Evolutionary conservation across 1,140 invertebrate species (phyloP).

Genomic region (Acarapis woodi): DNA sequence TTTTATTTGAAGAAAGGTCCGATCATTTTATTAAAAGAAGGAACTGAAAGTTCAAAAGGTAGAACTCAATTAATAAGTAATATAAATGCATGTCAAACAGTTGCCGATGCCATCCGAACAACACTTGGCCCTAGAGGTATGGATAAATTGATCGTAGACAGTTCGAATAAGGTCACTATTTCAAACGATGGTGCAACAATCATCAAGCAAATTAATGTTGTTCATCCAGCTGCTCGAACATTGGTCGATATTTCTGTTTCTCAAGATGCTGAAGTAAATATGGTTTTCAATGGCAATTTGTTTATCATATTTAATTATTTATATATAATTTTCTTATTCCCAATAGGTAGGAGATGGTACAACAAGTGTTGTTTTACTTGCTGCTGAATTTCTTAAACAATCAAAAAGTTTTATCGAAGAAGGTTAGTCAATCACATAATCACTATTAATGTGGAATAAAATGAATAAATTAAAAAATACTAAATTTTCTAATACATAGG

Average conservation of each 20-base stretch:
- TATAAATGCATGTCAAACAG: conserved; percentile 92
- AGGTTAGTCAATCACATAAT: conserved; percentile 76
- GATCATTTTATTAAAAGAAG: conserved; percentile 90
- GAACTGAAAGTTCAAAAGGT: conserved; percentile 83
- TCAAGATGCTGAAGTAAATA: conserved; percentile 75
- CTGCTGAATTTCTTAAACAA: conserved; percentile 82
- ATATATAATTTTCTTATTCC: not conserved
- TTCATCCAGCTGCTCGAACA: conserved; percentile 90
- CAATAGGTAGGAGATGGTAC: conserved; percentile 97
- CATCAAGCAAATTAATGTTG: conserved; percentile 79
- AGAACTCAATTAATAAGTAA: conserved; percentile 87
- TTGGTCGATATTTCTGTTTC: conserved; percentile 96
- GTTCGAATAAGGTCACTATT: conserved; percentile 39
- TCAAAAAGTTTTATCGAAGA: conserved; percentile 87
- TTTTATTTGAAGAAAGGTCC: conserved; percentile 42
- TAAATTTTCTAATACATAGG: conserved; percentile 89
- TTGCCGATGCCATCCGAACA: conserved; percentile 80
- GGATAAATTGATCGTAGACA: conserved; percentile 93
- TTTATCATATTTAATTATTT: not conserved
- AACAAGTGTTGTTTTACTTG: conserved; percentile 75
- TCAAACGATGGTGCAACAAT: conserved; percentile 99
- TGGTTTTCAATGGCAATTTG: conserved; percentile 8
- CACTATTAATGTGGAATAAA: too few species aligned
- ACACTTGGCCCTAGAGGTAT: conserved; percentile 93
- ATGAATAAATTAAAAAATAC: conserved; percentile 75